Conservation (phyloP, 2,113 vertebrate genomes). For the Hydrolagus affinis region DNA sequence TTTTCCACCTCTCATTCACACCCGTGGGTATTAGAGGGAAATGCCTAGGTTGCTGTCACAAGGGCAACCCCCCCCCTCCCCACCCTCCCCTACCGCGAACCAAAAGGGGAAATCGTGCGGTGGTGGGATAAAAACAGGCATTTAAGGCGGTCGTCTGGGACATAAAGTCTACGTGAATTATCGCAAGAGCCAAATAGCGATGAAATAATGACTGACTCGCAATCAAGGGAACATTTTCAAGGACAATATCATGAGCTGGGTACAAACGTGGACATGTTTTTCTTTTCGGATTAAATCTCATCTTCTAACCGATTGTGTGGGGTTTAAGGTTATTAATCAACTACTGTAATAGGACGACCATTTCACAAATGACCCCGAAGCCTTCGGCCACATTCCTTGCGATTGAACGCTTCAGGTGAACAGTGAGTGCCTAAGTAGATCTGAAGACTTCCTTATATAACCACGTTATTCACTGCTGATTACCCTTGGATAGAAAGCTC, state of each 20-base stretch:
- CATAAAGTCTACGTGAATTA: background rate
- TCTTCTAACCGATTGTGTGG: background rate
- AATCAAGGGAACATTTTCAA: background rate
- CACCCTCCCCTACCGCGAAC: too few species aligned
- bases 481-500: background rate
- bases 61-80: too few species aligned
- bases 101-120: too few species aligned
- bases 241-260: too few species aligned
- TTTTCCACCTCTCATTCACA: too few species aligned
- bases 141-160: background rate
- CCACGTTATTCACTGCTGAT: background rate
- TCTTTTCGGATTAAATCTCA: background rate
- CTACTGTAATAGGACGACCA: too few species aligned
- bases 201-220: background rate
- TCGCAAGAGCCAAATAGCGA: background rate
- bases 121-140: too few species aligned
- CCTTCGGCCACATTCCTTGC: background rate
- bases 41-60: too few species aligned
- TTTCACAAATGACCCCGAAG: background rate
- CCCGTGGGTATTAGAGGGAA: too few species aligned
- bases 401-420: background rate
- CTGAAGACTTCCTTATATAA: background rate
- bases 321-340: background rate
- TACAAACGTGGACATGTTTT: too few species aligned
- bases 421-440: background rate